Base-by-base conservation (phyloP, 2,797 vertebrate species). In the Malurus leucopterus region DNA sequence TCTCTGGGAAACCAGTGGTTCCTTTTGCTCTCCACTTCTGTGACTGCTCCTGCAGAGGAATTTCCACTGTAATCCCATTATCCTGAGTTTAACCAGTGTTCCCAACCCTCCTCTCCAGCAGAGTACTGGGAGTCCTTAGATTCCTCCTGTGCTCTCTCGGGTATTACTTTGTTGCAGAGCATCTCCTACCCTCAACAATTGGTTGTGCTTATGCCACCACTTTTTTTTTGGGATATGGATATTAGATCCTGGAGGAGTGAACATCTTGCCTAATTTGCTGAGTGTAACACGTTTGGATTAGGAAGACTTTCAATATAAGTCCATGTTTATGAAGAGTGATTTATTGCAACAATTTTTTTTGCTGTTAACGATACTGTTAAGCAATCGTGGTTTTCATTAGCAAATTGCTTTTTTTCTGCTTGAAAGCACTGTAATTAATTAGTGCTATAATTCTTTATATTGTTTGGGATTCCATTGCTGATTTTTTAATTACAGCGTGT, bases 341-440 rank as follows among this genome's bases (percentile, higher is more conserved):
- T 91, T 92, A 74, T 63, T 79, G n/a, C 50, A 68, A 87, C 46
- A 38, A 9, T 54, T 46, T 65, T 46, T 73, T 68, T 71, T 64
- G 32, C 55, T 72, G 19, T 85, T 82, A 90, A 21, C 2, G 43
- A 50, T 32, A 32, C 41, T 88, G 49, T 74, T 85, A 59, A 59
- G 55, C 36, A 21, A 44, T 64, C 16, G 84, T n/a, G 67, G 79
- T 79, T 92, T 93, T 79, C 65, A 82, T 89, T 81, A 92, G 50
- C 40, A 88, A 91, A 92, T 86, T 70, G 32, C 19, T 57, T 84
- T 73, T 65, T 89, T 92, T 92, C 51, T 51, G 65, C 57, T 80
- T 75, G 64, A 65, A 83, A 92, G 82, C 40, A 18, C 55, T 13
- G 24, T 79, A 88, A 87, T 84, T 94, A 94, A 94, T 93, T 91